phyloP scores from a whole-genome alignment of 2,888 invertebrate genomes.

The Ommatoiulus sabulosus region DNA sequence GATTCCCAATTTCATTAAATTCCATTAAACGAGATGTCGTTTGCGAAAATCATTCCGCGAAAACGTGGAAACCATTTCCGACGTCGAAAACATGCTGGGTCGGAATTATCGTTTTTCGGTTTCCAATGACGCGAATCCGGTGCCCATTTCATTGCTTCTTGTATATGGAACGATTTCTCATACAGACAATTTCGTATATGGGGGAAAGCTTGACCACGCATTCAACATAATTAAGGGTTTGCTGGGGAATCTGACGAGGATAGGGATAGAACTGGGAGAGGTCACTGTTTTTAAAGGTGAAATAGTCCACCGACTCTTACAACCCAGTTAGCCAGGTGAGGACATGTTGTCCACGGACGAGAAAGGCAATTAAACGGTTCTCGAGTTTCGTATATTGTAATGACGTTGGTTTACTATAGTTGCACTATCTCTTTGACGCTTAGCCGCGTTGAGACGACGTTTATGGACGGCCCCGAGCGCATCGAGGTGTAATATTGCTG shows the following conservation, averaged over 20 bases:
- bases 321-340: background rate
- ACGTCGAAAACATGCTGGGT: conserved; percentile 6
- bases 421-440: background rate
- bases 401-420: background rate
- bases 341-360: background rate
- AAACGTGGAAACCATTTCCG: background rate
- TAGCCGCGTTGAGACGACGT: background rate
- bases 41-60: background rate
- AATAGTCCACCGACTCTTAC: background rate
- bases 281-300: no score
- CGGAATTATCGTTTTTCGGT: background rate
- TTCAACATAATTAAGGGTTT: background rate
- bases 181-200: background rate
- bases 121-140: conserved; percentile 11
- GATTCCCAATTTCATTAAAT: conserved; percentile 45
- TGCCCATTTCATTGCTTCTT: background rate
- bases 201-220: background rate
- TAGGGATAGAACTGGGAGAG: no score
- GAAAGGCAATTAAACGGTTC: background rate
- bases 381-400: background rate
- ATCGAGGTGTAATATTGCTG: background rate
- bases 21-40: conserved; percentile 45
- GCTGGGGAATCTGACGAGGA: background rate
- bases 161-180: background rate
- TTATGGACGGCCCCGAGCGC: background rate